Base-by-base conservation (phyloP, 2,888 invertebrate genomes). In the Aleiodes alternator region DNA sequence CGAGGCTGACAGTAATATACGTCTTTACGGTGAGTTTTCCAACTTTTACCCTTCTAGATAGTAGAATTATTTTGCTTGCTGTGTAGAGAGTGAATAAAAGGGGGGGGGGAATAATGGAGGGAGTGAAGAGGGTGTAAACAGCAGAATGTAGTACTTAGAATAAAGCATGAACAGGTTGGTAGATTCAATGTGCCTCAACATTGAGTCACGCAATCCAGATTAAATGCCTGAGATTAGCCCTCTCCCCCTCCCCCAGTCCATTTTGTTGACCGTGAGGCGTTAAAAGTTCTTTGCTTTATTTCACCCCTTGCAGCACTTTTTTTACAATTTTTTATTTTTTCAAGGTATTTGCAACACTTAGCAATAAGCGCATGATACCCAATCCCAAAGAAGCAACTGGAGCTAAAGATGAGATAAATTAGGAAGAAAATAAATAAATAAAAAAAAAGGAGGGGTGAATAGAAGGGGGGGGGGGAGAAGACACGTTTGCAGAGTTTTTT, bases 1-100 rank as follows among this genome's bases (percentile, higher is more conserved):
- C 0, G 96, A 96, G 84, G 96, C 97, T 12, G 96, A 96, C 88
- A 96, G 96, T 76, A 96, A 95, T 87, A 97, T 97, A 85, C 93
- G 96, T 84, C 92, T 97, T 81, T 96, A 97, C 89, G 96, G 97
- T 97, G 90, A 93, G 94, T 23, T 91, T 75, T 57, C 4, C 3
- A 23, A 11, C 23, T 56, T 16, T 6, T 9, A 6, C 23, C 23
- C 23, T 23, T 23, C 23, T 23, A 23, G n/a, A 23, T 56, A 29
- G 56, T 56, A 9, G 38, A 8, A 64, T 55, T 9, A 23, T 23
- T 23, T 23, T 23, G 5, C 5, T 70, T 56, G 14, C 34, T 16
- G 11, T 31, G 12, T 51, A 51, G 38, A 59, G 6, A 9, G 53
- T 31, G 59, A 64, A 1, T 3, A 38, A 31, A n/a, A 38, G 14